Evolutionary conservation across 1,140 invertebrate genomes (phyloP).

Genomic region (Acyrthosiphon pisum): DNA sequence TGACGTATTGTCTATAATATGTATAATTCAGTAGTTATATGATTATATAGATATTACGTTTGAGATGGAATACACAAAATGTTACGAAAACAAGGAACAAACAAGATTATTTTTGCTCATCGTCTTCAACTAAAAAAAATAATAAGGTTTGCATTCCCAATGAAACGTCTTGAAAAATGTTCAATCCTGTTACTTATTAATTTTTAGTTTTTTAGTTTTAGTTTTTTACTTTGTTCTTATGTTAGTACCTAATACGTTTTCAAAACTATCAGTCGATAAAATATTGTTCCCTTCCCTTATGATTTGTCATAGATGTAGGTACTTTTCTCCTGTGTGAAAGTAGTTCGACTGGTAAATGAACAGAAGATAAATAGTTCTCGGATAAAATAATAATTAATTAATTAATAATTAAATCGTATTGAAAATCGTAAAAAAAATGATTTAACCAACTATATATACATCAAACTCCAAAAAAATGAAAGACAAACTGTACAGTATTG

Average conservation of each 20-base stretch:
- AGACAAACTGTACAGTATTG: not conserved
- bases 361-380: not conserved
- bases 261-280: not conserved
- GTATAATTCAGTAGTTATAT: no score
- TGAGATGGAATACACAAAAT: not conserved
- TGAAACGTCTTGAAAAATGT: not conserved
- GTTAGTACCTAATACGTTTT: not conserved
- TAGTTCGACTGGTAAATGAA: not conserved
- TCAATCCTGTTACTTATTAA: not conserved
- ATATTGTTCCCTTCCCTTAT: not conserved
- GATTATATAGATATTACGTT: no score
- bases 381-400: not conserved
- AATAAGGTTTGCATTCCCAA: not conserved
- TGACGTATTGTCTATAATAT: not conserved
- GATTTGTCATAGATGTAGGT: not conserved
- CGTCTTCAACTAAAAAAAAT: not conserved
- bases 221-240: no score
- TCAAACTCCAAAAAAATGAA: not conserved
- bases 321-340: not conserved
- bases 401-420: not conserved
- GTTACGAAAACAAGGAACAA: not conserved
- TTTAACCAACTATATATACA: not conserved
- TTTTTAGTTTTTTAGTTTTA: no score
- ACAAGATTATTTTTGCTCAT: not conserved
- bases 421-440: no score